Base-by-base conservation (phyloP, 2,797 vertebrate genomes). In the Chloroceryle amazona region DNA sequence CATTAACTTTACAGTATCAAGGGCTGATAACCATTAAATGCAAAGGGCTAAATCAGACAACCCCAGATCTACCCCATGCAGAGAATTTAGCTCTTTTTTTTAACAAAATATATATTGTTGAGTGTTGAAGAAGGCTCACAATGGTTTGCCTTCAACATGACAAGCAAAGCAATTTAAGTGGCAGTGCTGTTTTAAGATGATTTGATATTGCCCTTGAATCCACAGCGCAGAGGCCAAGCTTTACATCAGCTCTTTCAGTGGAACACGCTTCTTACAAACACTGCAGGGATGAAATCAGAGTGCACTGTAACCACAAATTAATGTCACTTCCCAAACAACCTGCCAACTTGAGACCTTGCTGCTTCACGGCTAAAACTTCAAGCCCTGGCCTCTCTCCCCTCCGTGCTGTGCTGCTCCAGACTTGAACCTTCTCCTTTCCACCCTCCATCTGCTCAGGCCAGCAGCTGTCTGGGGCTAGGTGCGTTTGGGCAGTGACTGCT, bases 1-100 rank as follows among this genome's bases (percentile, higher is more conserved):
- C 67, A 6, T 18, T 2, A 37, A 33, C n/a, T 33, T 35, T 1
- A 41, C 5, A 0, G 9, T 4, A 1, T n/a, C 10, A 17, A 44
- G 31, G 14, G 25, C 11, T 73, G 39, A 57, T 17, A 41, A 44
- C 4, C n/a, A 11, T 16, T 12, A 13, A 46, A 51, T 7, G 0
- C 0, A 33, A 47, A 75, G 22, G 10, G 21, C 6, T 5, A 25
- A 20, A 57, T n/a, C 62, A 78, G 88, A 29, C 21, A 42, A 6
- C 10, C 33, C 46, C 47, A 49, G 21, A 5, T 21, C 31, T 12
- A 4, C 25, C 44, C 46, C 28, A 7, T 17, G 61, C 63, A 46
- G 3, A 52, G 55, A 7, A 52, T 51, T 58, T 13, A 5, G 7
- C 67, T 71, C 67, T 58, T 23, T 47, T 23, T 11, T 11, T 33